Evolutionary conservation across 2,797 vertebrate genomes (phyloP), one percentile per base, ranked within the genome.

Genomic region (Sebastes wilsoni): DNA sequence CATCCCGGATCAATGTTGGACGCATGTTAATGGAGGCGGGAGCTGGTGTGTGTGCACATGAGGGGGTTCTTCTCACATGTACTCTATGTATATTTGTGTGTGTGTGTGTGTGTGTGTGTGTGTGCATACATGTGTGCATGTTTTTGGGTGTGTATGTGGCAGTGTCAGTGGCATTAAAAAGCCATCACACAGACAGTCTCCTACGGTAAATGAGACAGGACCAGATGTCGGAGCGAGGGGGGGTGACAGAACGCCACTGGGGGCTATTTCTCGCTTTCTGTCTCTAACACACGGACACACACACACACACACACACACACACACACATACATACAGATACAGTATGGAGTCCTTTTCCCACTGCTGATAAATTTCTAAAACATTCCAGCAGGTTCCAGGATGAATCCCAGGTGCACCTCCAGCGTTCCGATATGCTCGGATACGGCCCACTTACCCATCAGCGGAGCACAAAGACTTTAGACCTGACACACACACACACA

Each of bases 181-280:
- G 94, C 91, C 94, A 96, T 96, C 94, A 94, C 87, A 87, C 87
- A 91, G 92, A 90, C 90, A 91, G 93, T 93, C 93, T 93, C 95
- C 94, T 90, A 66, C 85, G 92, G 96, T 96, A 97, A 95, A 94
- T 49, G 93, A 95, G 94, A 94, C 95, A 60, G 46, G 87, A 96
- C 95, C 97, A 97, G 96, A 97, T 97, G 95, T 95, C 89, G 95
- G 93, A 92, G 83, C 70, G 93, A 93, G 93, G 46, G 84, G 90
- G 69, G 85, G 90, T 86, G 93, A 93, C 89, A 92, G 90, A 91
- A 89, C 75, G 84, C 88, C 88, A 91, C 89, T 86, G 83, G 91
- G 87, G 89, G 89, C 75, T 88, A 77, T 87, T 87, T 82, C 84
- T 70, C 70, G 79, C 75, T 68, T 72, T 69, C 81, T 64, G 64